Base-by-base conservation (phyloP, 2,797 vertebrate species). In the Bradypus variegatus region DNA sequence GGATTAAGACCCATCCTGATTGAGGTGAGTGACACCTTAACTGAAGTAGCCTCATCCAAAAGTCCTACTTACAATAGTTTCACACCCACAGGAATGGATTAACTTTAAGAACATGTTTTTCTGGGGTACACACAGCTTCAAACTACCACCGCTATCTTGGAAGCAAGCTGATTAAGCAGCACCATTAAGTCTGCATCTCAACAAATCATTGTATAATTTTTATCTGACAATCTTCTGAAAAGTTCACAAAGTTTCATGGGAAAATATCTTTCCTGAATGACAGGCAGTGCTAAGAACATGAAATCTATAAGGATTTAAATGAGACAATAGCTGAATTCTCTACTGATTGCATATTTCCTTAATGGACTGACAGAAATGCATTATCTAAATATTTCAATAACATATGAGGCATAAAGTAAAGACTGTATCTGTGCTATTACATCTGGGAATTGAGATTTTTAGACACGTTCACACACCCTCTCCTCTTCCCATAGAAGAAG, bases 111-210 rank as follows among this genome's bases (percentile, higher is more conserved):
- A 50, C 50, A 50, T 50, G 50, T 50, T 50, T 50, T 50, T 14
- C 50, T 50, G 50, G 50, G 8, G 5, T 50, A 50, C 14, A 50
- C 14, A 50, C 50, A 50, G 50, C 14, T 50, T 14, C 50, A 11
- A 50, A 50, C 50, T 11, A 50, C 50, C 50, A 50, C 50, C 10
- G 50, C 11, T 80, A 94, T 58, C 65, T 29, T 91, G 89, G 93
- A 82, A 94, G 93, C 83, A 25, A 89, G 91, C 84, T 67, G 95
- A 94, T 94, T 81, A 94, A 96, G 95, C 80, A 96, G 94, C 94
- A 96, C 95, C 95, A 77, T 95, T 96, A 97, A 92, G 95, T 96
- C 96, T 91, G 0, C 84, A 96, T 95, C 60, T 9, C 3, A 93
- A 92, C 25, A 95, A 95, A 94, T 69, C 95, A 95, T 29, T 94